Evolutionary conservation across 1,140 invertebrate genomes (phyloP), one percentile per base, ranked within the genome.

Genomic region (Eciton burchellii): DNA sequence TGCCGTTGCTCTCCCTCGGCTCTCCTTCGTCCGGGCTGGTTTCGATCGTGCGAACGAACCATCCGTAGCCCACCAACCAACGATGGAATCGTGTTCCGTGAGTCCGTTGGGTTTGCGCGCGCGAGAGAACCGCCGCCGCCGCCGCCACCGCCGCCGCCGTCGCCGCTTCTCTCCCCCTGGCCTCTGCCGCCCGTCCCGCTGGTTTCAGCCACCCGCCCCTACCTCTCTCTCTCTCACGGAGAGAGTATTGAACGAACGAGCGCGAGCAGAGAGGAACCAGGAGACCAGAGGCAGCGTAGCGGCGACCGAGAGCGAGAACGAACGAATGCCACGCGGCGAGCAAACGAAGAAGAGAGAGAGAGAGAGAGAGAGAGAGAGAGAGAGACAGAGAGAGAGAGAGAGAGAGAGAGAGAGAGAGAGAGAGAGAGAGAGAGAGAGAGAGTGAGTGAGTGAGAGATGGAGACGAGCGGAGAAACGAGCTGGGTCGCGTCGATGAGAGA

Each of bases 241-340:
- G n/a, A 83, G 89, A 92, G 92, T 92, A 93, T 93, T 92, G 92
- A 93, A 92, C 92, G 92, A 91, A 88, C 89, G 88, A 89, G 86
- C 88, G 79, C 84, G 84, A 84, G 81, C 63, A 79, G 88, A 90
- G 84, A 88, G 88, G 83, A 87, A 85, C 84, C 89, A 89, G 85
- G 89, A 88, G 84, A 84, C 89, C 85, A 86, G 84, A 87, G 86
- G 86, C 86, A 88, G 52, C 63, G 41, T 35, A 70, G 82, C 83
- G 83, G 72, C 85, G 79, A 87, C 84, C 63, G 81, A 89, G 88
- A 84, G 84, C 52, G 81, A 84, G 74, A 84, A 81, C 71, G 70
- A 66, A 77, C 63, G 68, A 72, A 63, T 84, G 45, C 73, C 66
- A 73, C 72, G 81, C 60, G 56, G 70, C 43, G 35, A 47, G 45